phyloP scores from a whole-genome alignment of 2,113 vertebrate species.

The Sisor rabdophorus region DNA sequence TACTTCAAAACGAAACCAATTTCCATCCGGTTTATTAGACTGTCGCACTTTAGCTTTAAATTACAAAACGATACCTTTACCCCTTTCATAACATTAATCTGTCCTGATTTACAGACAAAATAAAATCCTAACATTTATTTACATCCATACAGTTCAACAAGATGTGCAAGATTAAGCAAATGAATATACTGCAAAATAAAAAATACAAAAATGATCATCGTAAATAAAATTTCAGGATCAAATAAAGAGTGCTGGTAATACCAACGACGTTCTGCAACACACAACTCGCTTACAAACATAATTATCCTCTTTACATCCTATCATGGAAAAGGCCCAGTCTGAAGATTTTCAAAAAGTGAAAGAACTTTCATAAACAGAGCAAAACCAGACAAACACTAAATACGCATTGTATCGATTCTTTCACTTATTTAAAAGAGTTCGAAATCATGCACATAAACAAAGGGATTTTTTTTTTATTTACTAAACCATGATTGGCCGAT shows the following conservation, averaged over 20 bases:
- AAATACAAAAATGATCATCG: slow-evolving; percentile 51
- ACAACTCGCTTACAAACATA: slow-evolving; percentile 48
- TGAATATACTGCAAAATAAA: slow-evolving; percentile 74
- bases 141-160: slow-evolving; percentile 77
- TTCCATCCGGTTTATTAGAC: slow-evolving; percentile 66
- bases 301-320: slow-evolving; percentile 38
- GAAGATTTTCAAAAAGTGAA: slow-evolving; percentile 13
- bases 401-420: background rate
- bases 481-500: slow-evolving; percentile 15
- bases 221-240: slow-evolving; percentile 78
- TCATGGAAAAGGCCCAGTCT: slow-evolving; percentile 19
- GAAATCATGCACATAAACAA: slow-evolving; percentile 36
- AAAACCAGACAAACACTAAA: slow-evolving; percentile 11
- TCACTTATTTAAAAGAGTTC: slow-evolving; percentile 5
- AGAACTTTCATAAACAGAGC: background rate
- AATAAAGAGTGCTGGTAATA: slow-evolving; percentile 75
- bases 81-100: slow-evolving; percentile 69
- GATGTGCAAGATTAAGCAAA: slow-evolving; percentile 84
- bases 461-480: slow-evolving; percentile 14
- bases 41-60: slow-evolving; percentile 79
- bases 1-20: slow-evolving; percentile 54
- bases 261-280: slow-evolving; percentile 62
- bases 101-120: slow-evolving; percentile 79
- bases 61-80: slow-evolving; percentile 77
- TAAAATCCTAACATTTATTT: slow-evolving; percentile 69